Evolutionary conservation across 64 coral and sea anemone species (phyloP).

Genomic region (Orbicella faveolata): DNA sequence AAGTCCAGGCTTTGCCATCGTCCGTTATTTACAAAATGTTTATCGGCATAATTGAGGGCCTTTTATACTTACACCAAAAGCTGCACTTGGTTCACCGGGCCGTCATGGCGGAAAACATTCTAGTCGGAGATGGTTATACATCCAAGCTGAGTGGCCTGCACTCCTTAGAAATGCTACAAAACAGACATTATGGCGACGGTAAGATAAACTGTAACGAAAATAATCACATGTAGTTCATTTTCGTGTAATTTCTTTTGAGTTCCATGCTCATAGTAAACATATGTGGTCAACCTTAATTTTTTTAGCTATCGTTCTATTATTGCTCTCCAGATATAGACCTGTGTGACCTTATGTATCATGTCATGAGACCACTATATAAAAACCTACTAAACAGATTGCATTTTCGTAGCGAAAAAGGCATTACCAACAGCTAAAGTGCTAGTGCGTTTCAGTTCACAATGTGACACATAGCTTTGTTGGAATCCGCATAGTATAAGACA

Average conservation of each 20-base stretch:
- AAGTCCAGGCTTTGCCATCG: background rate
- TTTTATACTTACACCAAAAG: background rate
- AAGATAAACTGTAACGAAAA: background rate
- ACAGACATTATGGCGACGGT: background rate
- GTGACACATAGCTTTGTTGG: too few species aligned
- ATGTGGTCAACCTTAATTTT: too few species aligned
- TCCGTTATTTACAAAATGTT: background rate
- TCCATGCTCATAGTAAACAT: too few species aligned
- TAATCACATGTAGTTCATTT: background rate
- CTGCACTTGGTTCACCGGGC: conserved; percentile 24
- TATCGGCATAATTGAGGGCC: background rate
- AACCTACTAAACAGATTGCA: too few species aligned
- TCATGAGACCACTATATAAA: too few species aligned
- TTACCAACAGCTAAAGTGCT: too few species aligned
- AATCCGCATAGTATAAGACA: too few species aligned
- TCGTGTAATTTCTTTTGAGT: background rate
- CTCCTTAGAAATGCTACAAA: background rate
- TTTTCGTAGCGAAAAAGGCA: too few species aligned
- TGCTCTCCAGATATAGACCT: too few species aligned
- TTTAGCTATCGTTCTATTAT: too few species aligned
- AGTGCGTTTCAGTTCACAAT: too few species aligned
- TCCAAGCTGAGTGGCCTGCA: conserved; percentile 61
- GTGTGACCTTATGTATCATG: too few species aligned
- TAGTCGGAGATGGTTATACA: conserved; percentile 21
- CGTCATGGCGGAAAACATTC: conserved; percentile 59